Percentiles rank a stretch among this genome's conserved stretches.
These are phyloP conservation scores for Physocephala rufipes DNA, from an alignment of 2,888 invertebrate species.

Conservation along the genomic window DNA sequence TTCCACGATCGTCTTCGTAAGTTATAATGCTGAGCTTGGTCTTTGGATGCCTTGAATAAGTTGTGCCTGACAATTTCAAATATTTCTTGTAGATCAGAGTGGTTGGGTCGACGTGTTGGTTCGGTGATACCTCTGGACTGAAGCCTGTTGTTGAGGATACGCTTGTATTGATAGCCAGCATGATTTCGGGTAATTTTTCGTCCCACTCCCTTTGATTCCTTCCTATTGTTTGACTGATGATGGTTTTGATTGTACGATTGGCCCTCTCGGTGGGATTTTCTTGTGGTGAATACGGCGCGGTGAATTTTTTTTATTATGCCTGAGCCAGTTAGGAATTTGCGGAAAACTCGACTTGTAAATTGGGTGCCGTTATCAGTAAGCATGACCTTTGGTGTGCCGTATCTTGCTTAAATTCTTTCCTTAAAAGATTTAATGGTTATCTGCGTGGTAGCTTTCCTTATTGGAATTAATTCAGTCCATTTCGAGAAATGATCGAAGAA, in stretches of 20 bases:
- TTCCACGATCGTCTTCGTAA: no score
- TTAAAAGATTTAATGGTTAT: neutral
- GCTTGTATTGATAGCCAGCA: constrained; percentile 9
- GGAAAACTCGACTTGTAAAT: constrained; percentile 10
- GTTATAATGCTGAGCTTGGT: no score
- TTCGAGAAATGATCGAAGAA: constrained; percentile 4
- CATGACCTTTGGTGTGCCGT: constrained; percentile 13
- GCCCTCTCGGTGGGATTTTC: constrained; percentile 26
- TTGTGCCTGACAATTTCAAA: no score
- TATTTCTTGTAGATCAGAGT: no score
- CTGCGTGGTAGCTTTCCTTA: neutral
- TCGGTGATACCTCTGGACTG: no score
- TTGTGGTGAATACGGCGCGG: neutral
- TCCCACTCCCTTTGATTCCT: constrained; percentile 11
- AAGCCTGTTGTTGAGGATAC: constrained; percentile 16
- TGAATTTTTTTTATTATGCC: neutral
- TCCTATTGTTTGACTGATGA: neutral
- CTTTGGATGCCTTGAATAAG: no score
- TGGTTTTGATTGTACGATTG: constrained; percentile 11
- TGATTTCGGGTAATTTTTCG: constrained; percentile 17
- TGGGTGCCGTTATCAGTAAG: constrained; percentile 32
- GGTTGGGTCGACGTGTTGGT: no score
- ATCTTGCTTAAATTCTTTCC: constrained; percentile 2
- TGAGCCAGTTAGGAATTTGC: neutral
- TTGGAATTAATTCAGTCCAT: neutral